These are phyloP conservation scores for Grus americana DNA, from an alignment of 2,113 vertebrate species.

Conservation along the genomic window DNA sequence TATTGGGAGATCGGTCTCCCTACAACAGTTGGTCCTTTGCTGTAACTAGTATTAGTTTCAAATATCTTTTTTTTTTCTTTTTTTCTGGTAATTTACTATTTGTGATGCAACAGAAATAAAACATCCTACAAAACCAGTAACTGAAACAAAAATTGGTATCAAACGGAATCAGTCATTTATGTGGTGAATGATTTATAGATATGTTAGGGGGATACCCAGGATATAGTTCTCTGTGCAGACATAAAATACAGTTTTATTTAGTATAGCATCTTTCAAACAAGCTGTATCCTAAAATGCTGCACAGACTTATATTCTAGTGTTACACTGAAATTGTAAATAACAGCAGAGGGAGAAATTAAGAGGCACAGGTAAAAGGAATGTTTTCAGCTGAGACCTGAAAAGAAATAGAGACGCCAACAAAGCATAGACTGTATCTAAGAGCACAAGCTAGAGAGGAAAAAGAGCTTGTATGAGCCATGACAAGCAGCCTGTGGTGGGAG, in stretches of 20 bases:
- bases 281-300: not conserved
- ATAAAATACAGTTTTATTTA: constrained; percentile 40
- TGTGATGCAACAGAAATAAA: constrained; percentile 26
- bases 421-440: not conserved
- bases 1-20: not conserved
- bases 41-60: not conserved
- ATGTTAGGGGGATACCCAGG: not conserved
- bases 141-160: constrained; percentile 17
- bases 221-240: constrained; percentile 23
- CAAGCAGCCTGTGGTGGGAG: not conserved
- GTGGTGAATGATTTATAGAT: not conserved
- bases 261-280: constrained; percentile 8
- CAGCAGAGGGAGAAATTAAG: constrained; percentile 17
- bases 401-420: constrained; percentile 5
- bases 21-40: not conserved
- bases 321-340: constrained; percentile 19
- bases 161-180: constrained; percentile 9
- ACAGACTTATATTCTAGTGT: not conserved
- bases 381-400: constrained; percentile 7
- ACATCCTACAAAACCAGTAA: not conserved
- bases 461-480: not conserved
- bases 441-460: not conserved
- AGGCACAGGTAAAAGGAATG: not conserved
- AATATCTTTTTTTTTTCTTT: not conserved
- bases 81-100: not conserved